Base-by-base conservation (phyloP, 1,140 invertebrate genomes). In the Drosophila baimaii region DNA sequence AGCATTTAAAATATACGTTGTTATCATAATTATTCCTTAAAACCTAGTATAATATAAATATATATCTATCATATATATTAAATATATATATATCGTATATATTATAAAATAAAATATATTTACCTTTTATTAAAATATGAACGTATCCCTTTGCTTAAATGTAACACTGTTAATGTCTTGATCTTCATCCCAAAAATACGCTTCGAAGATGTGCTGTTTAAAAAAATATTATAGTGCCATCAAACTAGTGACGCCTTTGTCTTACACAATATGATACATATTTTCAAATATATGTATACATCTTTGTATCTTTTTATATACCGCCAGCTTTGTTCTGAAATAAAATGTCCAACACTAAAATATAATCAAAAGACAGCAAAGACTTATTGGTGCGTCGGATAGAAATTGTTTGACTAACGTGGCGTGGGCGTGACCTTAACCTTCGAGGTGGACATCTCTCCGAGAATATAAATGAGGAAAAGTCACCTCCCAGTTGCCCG, bases 371-470 rank as follows among this genome's bases (percentile, higher is more conserved):
- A 52, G 35, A 46, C 23, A 52, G 33, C 46, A 15, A 15, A 65
- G 21, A 66, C 17, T 31, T 33, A 61, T 61, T 61, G n/a, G 21
- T 31, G 25, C 13, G 19, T 19, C 15, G 6, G 15, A 47, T 19
- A 17, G 19, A 52, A 71, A 52, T 71, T 72, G 29, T 72, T 71
- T 58, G 55, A 8, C 55, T 27, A 35, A 43, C 55, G n/a, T n/a
- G 29, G 49, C 51, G 71, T 74, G 70, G 58, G 58, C 46, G 54
- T 51, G 58, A 77, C 61, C 79, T 77, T 81, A 65, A 65, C 56
- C 72, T 75, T 54, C 71, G 25, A 15, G 35, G 23, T 58, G 61
- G 71, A 49, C 58, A 56, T 54, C 47, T 54, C 47, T 39, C 10
- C 19, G n/a, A 57, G 21, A 46, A 66, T 46, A 55, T 29, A 62